These are phyloP conservation scores for Macroglossus sobrinus DNA, from an alignment of 2,113 vertebrate species.

Conservation along the genomic window DNA sequence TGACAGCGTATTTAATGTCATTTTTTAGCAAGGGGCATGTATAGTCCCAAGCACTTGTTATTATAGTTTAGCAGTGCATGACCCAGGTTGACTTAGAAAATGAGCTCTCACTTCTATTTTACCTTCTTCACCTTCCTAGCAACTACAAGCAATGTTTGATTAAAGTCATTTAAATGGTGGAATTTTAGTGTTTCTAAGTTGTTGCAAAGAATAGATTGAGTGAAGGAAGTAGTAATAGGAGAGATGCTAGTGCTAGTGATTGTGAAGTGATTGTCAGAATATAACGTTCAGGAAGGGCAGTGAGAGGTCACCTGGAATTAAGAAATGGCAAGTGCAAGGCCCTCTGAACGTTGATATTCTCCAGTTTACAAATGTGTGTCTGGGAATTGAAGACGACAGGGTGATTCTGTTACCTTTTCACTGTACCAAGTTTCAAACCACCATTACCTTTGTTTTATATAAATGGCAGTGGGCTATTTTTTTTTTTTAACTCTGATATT, in stretches of 20 bases:
- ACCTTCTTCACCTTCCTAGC: neutral
- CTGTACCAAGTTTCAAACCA: neutral
- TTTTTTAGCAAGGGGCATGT: neutral
- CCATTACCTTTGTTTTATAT: neutral
- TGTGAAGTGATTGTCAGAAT: neutral
- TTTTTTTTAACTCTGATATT: neutral
- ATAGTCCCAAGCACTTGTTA: neutral
- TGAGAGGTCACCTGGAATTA: neutral
- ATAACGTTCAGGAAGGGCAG: neutral
- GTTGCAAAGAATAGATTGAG: neutral
- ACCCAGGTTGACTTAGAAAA: neutral
- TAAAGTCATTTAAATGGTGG: neutral
- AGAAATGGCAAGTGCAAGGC: neutral
- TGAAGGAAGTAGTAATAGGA: neutral
- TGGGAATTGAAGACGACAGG: neutral
- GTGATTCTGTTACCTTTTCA: neutral
- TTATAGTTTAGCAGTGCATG: neutral
- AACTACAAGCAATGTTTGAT: neutral
- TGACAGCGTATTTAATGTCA: neutral
- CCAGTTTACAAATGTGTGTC: neutral
- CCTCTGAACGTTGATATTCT: neutral
- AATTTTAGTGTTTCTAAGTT: neutral
- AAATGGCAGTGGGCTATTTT: neutral
- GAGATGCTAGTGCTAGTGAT: neutral
- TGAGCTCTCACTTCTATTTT: neutral